Base-by-base conservation (phyloP, 2,888 invertebrate species). In the Drosophila pegasa region DNA sequence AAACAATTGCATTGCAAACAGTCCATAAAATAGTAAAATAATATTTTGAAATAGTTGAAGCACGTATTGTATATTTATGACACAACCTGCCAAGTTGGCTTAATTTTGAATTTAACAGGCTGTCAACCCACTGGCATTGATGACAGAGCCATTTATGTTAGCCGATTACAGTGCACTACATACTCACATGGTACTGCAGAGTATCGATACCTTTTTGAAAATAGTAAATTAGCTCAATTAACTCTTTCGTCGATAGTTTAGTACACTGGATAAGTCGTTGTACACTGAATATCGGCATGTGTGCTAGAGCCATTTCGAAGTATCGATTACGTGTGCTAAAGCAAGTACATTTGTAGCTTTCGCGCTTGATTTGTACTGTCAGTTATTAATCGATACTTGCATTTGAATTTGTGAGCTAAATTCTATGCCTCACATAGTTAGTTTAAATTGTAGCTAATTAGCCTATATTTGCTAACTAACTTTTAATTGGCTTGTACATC, bases 51-150 rank as follows among this genome's bases (percentile, higher is more conserved):
- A 27, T 10, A 1, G 6, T 22, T 12, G 1, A 22, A 2, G 9
- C 3, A 35, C 10, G 22, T 16, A 16, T 3, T 6, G 2, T 16
- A 20, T 20, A 18, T 14, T 18, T 3, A 6, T 35, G 35, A 25
- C 35, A 25, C n/a, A 0, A 50, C 12, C 7, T 25, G 22, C 12
- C 35, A 25, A 10, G 25, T 4, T 25, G 25, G 35, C 16, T 10
- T n/a, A 33, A 33, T 48, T 48, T 48, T 48, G 48, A 48, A 48
- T 33, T 35, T 12, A 25, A 25, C 22, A 50, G 50, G 35, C 16
- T 20, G n/a, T 33, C 2, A 33, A 5, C 2, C n/a, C 10, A 3
- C 0, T 29, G 12, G 12, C 16, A 12, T 14, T 31, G 8, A 18
- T 47, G 18, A 33, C 48, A 48, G 9, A 33, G n/a, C 33, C 31